Base-by-base conservation (phyloP, 1,140 invertebrate genomes). In the Drosophila nasuta region DNA sequence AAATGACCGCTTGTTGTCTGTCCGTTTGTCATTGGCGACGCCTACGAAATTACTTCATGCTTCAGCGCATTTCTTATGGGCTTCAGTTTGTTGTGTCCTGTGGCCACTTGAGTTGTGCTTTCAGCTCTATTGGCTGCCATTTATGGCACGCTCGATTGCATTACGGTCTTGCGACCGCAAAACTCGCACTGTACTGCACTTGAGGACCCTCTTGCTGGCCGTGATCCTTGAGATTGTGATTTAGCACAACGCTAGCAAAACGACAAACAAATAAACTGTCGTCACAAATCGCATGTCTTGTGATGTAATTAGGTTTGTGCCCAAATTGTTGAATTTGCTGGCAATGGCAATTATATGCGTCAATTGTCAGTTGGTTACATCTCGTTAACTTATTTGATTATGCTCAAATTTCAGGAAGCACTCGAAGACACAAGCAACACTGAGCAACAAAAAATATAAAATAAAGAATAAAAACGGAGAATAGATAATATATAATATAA, bases 351-450 rank as follows among this genome's bases (percentile, higher is more conserved):
- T 87, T 87, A 88, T 87, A 77, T 87, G 76, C 82, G 77, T 76
- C 82, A 88, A 82, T 87, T 80, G 83, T 80, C 82, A 88, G 83
- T 82, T 87, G 79, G 68, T 77, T 77, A 79, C 79, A 88, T 49
- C 77, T 88, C 85, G 80, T 88, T 87, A 82, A 75, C 77, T 83
- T 88, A 87, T 87, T 87, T 88, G 83, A 87, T 87, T 88, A 87
- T 77, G 80, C 77, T 77, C 83, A 69, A 80, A 87, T 87, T 87
- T 87, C 11, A 35, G 43, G 8, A 67, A 6, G 20, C 11, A 62
- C 38, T 64, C 48, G 49, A 65, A 30, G 38, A 65, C 25, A 25
- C 49, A 43, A 6, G 13, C 48, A 25, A 45, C 25, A 58, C 35
- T 41, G 5, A 43, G 17, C 30, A 67, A 35, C 30, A 51, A 33